Percentiles rank a stretch among this genome's conserved stretches.
Evolutionary conservation across 2,888 invertebrate species (phyloP).

Genomic region (Palloptera scutellata): DNA sequence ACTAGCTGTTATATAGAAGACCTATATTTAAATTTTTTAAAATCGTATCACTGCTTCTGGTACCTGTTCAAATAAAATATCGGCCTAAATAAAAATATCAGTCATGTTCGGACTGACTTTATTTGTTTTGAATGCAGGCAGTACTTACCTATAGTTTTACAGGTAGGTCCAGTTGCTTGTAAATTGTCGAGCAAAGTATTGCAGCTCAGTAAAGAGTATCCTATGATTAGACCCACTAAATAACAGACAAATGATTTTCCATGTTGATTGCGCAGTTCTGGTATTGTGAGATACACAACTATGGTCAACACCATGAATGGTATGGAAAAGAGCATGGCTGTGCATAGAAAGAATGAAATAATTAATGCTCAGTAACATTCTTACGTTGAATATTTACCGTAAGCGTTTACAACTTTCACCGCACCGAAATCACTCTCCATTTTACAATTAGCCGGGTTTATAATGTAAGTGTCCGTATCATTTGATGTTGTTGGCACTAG

Average conservation of each 20-base stretch:
- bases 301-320: constrained; percentile 78
- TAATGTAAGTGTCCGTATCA: constrained; percentile 46
- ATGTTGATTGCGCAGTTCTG: constrained; percentile 77
- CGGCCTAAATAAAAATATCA: too few relatives aligned
- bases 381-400: constrained; percentile 44
- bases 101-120: not conserved
- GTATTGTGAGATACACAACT: constrained; percentile 75
- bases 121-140: not conserved
- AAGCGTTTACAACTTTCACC: constrained; percentile 55
- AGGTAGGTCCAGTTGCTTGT: constrained; percentile 38
- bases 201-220: constrained; percentile 69
- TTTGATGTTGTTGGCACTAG: constrained; percentile 47
- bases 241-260: constrained; percentile 82
- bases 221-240: constrained; percentile 71
- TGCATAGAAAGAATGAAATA: constrained; percentile 34
- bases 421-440: constrained; percentile 41
- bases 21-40: too few relatives aligned
- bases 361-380: not conserved
- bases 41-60: too few relatives aligned
- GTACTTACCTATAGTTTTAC: constrained; percentile 50
- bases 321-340: constrained; percentile 76
- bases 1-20: too few relatives aligned
- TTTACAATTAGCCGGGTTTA: constrained; percentile 58
- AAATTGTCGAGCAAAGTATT: constrained; percentile 43
- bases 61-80: too few relatives aligned